phyloP scores from a whole-genome alignment of 2,113 vertebrate genomes.

The Chunga burmeisteri region DNA sequence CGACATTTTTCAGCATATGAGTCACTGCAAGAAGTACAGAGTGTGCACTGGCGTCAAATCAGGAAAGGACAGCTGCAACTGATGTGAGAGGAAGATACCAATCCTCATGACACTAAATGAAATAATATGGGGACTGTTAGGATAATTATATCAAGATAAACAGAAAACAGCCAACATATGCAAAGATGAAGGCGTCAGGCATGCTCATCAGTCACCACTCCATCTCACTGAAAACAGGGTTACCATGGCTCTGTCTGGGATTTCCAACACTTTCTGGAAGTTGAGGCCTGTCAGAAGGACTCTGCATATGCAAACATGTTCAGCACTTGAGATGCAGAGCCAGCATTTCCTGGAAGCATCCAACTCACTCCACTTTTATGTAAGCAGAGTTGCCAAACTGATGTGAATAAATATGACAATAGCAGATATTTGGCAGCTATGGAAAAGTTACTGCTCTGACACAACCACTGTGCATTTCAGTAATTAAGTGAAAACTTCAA shows the following conservation, averaged over 20 bases:
- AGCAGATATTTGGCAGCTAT: background rate
- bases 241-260: background rate
- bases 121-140: conserved; percentile 10
- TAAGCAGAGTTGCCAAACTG: background rate
- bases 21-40: conserved; percentile 15
- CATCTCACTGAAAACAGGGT: background rate
- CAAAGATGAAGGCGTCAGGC: background rate
- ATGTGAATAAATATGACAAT: background rate
- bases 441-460: background rate
- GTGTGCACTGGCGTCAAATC: background rate
- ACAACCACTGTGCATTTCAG: background rate
- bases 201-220: background rate
- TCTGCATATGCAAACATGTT: accelerated
- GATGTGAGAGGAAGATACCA: conserved; percentile 16
- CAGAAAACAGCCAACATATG: background rate
- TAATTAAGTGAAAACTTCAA: background rate
- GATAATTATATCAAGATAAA: conserved; percentile 50
- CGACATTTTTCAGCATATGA: background rate
- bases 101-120: conserved; percentile 53
- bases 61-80: conserved; percentile 28
- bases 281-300: accelerated
- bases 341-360: background rate
- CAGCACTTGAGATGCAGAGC: background rate
- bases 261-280: background rate
- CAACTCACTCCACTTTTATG: background rate